Percentiles rank a stretch among this genome's conserved stretches.
phyloP scores from a whole-genome alignment of 2,113 vertebrate species.

The Protobothrops mucrosquamatus region DNA sequence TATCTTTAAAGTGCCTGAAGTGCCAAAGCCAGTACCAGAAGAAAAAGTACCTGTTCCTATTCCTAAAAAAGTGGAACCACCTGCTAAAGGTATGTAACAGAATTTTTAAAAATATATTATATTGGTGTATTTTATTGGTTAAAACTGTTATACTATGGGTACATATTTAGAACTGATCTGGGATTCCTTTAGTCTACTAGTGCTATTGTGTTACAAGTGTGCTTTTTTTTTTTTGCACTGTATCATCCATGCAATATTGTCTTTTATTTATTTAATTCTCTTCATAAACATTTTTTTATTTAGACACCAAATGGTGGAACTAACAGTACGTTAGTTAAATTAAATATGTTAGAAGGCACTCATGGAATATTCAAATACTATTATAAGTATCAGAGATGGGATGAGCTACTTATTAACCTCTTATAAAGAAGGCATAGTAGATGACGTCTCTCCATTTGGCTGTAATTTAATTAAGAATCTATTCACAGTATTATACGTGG shows the following conservation, averaged over 20 bases:
- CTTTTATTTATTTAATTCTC: background rate
- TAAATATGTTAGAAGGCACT: background rate
- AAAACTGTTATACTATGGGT: slow-evolving; percentile 6
- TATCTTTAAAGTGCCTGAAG: slow-evolving; percentile 62
- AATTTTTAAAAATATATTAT: background rate
- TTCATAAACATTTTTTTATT: background rate
- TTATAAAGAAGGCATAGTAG: background rate
- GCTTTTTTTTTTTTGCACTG: background rate
- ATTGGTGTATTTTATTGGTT: slow-evolving; percentile 10
- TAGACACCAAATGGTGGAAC: slow-evolving; percentile 9
- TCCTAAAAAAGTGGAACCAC: slow-evolving; percentile 59
- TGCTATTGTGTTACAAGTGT: background rate
- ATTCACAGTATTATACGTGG: background rate
- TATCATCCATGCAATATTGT: background rate
- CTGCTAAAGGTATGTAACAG: slow-evolving; percentile 54
- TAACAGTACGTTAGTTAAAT: background rate
- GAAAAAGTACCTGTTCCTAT: slow-evolving; percentile 56
- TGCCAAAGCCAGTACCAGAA: slow-evolving; percentile 62
- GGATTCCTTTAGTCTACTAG: background rate
- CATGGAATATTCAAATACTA: background rate
- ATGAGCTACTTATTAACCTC: background rate
- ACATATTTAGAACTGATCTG: background rate
- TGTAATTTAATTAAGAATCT: slow-evolving; percentile 9
- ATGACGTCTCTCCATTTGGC: background rate
- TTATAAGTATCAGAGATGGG: background rate